Percentiles rank a stretch among this genome's conserved stretches.
Conservation (phyloP, 37 sponge, comb jelly and placozoan genomes). For the Cladorhizidae sp. region DNA sequence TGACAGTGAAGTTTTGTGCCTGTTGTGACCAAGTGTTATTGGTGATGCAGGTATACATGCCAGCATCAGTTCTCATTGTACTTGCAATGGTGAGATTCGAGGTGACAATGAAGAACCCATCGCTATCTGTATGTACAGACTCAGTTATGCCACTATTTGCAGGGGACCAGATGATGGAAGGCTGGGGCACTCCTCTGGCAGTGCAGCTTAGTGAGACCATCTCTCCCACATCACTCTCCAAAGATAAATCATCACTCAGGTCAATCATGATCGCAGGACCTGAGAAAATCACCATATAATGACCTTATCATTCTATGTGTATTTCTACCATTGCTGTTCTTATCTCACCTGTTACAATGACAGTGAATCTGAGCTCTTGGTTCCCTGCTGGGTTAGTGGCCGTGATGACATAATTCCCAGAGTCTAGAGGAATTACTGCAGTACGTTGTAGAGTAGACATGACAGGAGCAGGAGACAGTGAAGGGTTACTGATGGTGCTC, state of each 20-base stretch:
- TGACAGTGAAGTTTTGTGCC: not conserved
- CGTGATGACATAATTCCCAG: no score
- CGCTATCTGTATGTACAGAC: not conserved
- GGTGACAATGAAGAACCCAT: not conserved
- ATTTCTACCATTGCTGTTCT: no score
- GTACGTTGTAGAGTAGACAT: no score
- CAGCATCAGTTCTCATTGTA: conserved; percentile 29
- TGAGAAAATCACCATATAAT: not conserved
- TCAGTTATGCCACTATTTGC: not conserved
- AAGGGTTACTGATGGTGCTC: no score
- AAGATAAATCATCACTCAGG: not conserved
- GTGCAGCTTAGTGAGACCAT: conserved; percentile 28
- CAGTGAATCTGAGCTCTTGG: no score
- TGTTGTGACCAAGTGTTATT: not conserved
- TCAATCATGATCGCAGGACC: conserved; percentile 19
- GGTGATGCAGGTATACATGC: conserved; percentile 49
- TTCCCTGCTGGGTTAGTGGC: no score
- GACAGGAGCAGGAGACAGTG: no score
- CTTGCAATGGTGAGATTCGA: conserved; percentile 4
- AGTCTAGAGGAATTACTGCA: no score
- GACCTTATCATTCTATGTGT: no score
- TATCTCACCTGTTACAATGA: no score
- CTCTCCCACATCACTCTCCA: conserved; percentile 4
- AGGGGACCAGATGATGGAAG: conserved; percentile 37
- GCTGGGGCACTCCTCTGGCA: conserved; percentile 46